Evolutionary conservation across 2,888 invertebrate species (phyloP), one percentile per base, ranked within the genome.

Genomic region (Caradrina clavipalpis): DNA sequence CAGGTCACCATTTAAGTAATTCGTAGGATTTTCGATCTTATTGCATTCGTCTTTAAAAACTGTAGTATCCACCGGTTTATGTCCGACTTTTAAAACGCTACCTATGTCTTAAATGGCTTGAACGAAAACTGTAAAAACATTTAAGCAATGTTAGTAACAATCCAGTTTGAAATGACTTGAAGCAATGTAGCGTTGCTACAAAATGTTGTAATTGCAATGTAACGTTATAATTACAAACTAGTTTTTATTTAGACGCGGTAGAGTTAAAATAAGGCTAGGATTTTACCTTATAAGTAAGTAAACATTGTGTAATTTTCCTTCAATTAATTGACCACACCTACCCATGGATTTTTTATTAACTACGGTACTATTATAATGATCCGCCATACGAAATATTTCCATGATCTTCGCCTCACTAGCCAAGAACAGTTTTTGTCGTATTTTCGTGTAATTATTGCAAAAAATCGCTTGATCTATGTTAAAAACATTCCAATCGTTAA

Each of bases 71-170:
- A 17, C 22, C 49, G 3, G n/a, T 55, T 74, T 35, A 35, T 42
- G 64, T 10, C 47, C 21, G 31, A 49, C 42, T 49, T 74, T 65
- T 19, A 55, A 74, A 70, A 42, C 19, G 22, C 31, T 51, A 42
- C 31, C 54, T 31, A 21, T 21, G 7, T 42, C 39, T 42, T 65
- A 49, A 74, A 70, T 49, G 21, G 7, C 31, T 74, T 21, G 13
- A 64, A 70, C 39, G 31, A 55, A 70, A 55, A 50, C 54, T 65
- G 54, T 55, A 74, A 65, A 68, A 64, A 42, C 10, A 51, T 72
- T 42, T 49, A 35, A 50, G 49, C 31, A 45, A 73, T 49, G 42
- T 54, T 42, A 55, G 74, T 13, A 42, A 64, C 7, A 74, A 55
- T 55, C 70, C 66, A 65, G 66, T 74, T 70, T 65, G 22, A 17